Evolutionary conservation across 2,113 vertebrate species (phyloP).

Genomic region (Agapornis roseicollis): DNA sequence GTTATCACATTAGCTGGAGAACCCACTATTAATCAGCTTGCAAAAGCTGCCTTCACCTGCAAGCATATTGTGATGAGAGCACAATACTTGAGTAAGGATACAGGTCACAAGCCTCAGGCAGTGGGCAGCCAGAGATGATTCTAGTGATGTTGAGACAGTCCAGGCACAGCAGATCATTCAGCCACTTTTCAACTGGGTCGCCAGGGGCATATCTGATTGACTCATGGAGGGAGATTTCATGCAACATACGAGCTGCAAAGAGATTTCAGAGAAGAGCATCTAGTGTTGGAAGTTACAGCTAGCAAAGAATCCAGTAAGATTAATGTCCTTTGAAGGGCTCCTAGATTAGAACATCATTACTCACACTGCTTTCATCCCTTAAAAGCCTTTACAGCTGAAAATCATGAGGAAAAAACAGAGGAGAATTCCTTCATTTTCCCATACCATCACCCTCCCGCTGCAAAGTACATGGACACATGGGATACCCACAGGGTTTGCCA

Average conservation of each 20-base stretch:
- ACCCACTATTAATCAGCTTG: background rate
- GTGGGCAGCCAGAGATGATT: constrained; percentile 90
- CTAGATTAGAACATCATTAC: background rate
- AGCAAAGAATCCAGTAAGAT: background rate
- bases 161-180: constrained; percentile 93
- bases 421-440: background rate
- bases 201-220: constrained; percentile 93
- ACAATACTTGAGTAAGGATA: constrained; percentile 77
- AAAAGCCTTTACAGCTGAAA: background rate
- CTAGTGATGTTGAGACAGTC: constrained; percentile 93
- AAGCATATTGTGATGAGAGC: background rate
- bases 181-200: constrained; percentile 93
- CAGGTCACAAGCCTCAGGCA: constrained; percentile 94
- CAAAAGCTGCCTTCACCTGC: background rate
- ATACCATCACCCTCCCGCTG: background rate
- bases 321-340: background rate
- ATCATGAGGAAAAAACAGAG: background rate
- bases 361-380: rapidly evolving
- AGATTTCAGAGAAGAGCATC: background rate
- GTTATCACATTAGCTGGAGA: background rate
- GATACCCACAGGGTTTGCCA: rapidly evolving
- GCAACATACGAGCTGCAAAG: constrained; percentile 81
- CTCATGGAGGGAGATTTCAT: constrained; percentile 92
- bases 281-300: background rate
- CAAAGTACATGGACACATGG: rapidly evolving